Evolutionary conservation across 2,113 vertebrate species (phyloP).

Genomic region (Macquaria ambigua): DNA sequence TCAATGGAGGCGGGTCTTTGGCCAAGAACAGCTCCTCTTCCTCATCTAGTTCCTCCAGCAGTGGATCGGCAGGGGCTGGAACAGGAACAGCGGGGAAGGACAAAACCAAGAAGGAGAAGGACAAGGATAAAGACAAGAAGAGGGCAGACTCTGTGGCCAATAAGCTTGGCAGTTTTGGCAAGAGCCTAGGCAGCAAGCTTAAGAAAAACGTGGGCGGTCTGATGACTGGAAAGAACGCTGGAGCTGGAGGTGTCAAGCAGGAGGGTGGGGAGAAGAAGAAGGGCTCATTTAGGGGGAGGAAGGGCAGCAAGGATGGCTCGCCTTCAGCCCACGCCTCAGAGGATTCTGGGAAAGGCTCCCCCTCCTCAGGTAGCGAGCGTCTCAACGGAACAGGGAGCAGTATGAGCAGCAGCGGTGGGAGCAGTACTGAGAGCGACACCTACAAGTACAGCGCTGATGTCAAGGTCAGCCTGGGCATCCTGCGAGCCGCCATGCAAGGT

Average conservation of each 20-base stretch:
- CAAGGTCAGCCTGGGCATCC: conserved; percentile 91
- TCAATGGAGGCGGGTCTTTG: conserved; percentile 57
- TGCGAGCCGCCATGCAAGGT: conserved; percentile 93
- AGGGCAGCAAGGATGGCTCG: conserved; percentile 90
- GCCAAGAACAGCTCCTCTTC: conserved; percentile 82
- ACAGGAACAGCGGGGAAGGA: conserved; percentile 88
- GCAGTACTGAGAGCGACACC: conserved; percentile 74
- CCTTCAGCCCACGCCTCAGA: conserved; percentile 83
- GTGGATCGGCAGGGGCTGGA: conserved; percentile 66
- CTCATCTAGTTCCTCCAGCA: conserved; percentile 83
- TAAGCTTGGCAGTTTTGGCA: conserved; percentile 96
- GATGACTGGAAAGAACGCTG: conserved; percentile 89
- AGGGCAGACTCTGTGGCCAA: conserved; percentile 95
- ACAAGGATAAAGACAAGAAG: conserved; percentile 91
- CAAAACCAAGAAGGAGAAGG: conserved; percentile 87
- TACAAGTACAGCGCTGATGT: conserved; percentile 93
- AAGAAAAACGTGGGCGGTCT: conserved; percentile 96
- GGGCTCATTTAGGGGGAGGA: conserved; percentile 87
- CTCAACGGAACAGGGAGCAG: conserved; percentile 72
- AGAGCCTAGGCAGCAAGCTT: conserved; percentile 95
- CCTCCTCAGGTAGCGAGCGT: conserved; percentile 81
- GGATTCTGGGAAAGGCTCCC: conserved; percentile 84
- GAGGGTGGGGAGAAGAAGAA: conserved; percentile 94
- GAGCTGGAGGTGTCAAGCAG: conserved; percentile 77
- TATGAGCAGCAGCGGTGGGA: conserved; percentile 78